Evolutionary conservation across 2,888 invertebrate species (phyloP), one percentile per base, ranked within the genome.

Genomic region (Amiota mariae): DNA sequence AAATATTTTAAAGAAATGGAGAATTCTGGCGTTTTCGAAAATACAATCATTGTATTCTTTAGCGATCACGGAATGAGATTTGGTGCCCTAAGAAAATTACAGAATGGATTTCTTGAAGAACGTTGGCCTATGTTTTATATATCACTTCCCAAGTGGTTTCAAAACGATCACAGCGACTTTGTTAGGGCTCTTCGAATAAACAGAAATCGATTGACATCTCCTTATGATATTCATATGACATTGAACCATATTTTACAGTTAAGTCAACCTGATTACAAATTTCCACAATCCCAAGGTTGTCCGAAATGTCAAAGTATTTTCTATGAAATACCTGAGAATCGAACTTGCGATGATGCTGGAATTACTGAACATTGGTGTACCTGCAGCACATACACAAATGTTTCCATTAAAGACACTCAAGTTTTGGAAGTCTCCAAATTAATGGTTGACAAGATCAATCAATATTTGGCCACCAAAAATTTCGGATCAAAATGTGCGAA

Each of bases 351-450:
- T 47, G 93, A 95, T 72, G 93, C 93, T 1, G 92, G 92, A 0
- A 93, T 96, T 71, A 90, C 91, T 0, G 91, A 92, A 20, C 94
- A 94, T 84, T 95, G 95, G 95, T 95, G 95, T 85, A 93, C 94
- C 74, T 95, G 95, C 81, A 91, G 92, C 48, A 92, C 92, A 54
- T 92, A 93, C 81, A 89, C 78, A 20, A 72, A 13, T 6, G 11
- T 79, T 46, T 49, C 79, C 8, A 11, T 13, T 4, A 68, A 68
- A 13, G 36, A 54, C 54, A 18, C 11, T 0, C 8, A 13, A 12
- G 67, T 54, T 12, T 8, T 24, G 24, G 36, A 68, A 4, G 59
- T 80, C 10, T 64, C 76, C 0, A 59, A 73, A 1, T 66, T 79
- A 48, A 54, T 79, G 20, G 47, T 88, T 1, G 36, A 75, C 9